Conservation (phyloP, 2,113 vertebrate genomes). For the Motacilla tschutschensis region DNA sequence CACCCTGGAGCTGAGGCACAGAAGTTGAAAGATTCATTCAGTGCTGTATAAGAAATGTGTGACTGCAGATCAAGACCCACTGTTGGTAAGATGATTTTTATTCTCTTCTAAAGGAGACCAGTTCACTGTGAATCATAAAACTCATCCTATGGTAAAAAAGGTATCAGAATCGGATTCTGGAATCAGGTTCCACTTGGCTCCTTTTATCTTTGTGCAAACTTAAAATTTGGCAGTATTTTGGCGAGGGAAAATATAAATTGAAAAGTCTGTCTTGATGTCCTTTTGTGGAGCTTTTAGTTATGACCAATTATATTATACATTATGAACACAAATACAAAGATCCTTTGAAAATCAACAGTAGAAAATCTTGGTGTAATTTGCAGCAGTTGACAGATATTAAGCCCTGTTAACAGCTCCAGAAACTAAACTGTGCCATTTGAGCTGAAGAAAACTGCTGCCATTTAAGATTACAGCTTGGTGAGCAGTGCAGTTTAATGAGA, state of each 20-base stretch:
- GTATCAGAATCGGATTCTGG: not conserved
- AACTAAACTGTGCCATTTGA: not conserved
- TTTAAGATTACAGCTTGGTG: not conserved
- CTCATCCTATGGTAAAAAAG: not conserved
- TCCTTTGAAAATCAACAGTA: not conserved
- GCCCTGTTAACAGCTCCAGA: not conserved
- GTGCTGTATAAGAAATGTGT: not conserved
- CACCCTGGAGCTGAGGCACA: not conserved
- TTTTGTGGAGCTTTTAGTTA: not conserved
- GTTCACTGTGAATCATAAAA: not conserved
- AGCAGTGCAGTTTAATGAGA: not conserved
- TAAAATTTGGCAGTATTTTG: not conserved
- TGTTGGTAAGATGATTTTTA: not conserved
- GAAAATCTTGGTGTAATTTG: not conserved
- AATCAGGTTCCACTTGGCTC: not conserved
- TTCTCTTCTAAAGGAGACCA: not conserved
- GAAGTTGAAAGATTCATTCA: not conserved
- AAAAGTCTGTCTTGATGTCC: not conserved
- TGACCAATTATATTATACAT: not conserved
- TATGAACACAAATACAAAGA: not conserved
- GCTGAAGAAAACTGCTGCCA: not conserved
- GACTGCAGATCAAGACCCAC: not conserved
- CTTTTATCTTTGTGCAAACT: not conserved
- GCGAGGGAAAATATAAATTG: not conserved
- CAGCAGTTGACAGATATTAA: not conserved